Evolutionary conservation across 35 echinoderm and acorn worm species (phyloP).

Genomic region (Heliocidaris tuberculata): DNA sequence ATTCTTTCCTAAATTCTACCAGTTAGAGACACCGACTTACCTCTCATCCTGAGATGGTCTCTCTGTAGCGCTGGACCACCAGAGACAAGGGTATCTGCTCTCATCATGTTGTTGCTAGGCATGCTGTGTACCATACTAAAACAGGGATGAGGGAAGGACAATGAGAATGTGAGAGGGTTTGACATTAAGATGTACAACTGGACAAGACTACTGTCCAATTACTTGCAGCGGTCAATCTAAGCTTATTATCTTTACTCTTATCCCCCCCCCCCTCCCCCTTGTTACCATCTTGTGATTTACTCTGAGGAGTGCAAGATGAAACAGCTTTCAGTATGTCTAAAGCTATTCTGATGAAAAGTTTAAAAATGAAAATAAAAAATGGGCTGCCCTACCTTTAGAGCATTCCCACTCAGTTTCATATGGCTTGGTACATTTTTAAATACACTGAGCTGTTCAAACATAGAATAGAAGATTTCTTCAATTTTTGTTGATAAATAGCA

Average conservation of each 20-base stretch:
- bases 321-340: too few species aligned
- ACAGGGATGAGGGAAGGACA: neutral
- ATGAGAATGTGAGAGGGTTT: neutral
- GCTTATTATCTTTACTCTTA: neutral
- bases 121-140: neutral
- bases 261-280: neutral
- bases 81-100: constrained; percentile 53
- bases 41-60: constrained; percentile 65
- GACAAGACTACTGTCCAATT: neutral
- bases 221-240: neutral
- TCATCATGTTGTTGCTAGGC: constrained; percentile 40
- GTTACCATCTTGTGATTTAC: neutral
- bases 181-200: too few species aligned
- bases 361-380: too few species aligned
- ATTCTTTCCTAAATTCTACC: too few species aligned
- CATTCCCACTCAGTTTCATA: too few species aligned
- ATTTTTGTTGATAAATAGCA: too few species aligned
- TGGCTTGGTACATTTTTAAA: too few species aligned
- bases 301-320: too few species aligned
- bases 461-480: too few species aligned
- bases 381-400: too few species aligned
- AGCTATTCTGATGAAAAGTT: too few species aligned
- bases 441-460: too few species aligned
- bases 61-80: constrained; percentile 47
- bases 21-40: neutral